Evolutionary conservation across 2,113 vertebrate species (phyloP), one percentile per base, ranked within the genome.

Genomic region (Kryptolebias marmoratus): DNA sequence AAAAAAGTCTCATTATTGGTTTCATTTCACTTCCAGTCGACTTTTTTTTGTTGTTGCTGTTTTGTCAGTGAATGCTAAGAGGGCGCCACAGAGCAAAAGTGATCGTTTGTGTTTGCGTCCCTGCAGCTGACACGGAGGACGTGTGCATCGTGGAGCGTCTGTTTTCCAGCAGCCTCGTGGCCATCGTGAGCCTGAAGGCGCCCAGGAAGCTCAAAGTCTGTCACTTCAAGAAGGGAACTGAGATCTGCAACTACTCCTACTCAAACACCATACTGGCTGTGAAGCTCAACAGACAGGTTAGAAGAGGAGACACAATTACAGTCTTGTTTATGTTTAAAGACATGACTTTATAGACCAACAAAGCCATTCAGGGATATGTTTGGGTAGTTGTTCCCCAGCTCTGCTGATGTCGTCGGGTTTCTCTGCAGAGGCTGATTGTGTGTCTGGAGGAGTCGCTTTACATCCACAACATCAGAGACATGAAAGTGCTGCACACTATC

Each of bases 401-500:
- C 2, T 27, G 44, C 30, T 64, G 27, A 60, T 74, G 53, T 58
- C 75, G 18, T 50, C 10, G n/a, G 48, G 3, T 73, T 59, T 52
- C 64, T 64, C 54, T 49, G 48, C 85, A 99, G 98, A 95, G 98
- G 88, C 94, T 99, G 87, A 98, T 99, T 32, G 98, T 99, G 63
- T 99, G 98, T 90, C 93, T 99, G 92, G 97, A 99, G 77, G 98
- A 99, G 88, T 98, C 97, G 4, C 96, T 99, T 7, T 99, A 99
- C 68, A 98, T 99, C 77, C 98, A 99, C 93, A 99, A 99, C 88
- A 99, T 99, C 88, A 92, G 97, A 90, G 97, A 99, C 92, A 99
- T 99, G 98, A 99, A 99, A 93, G 98, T 99, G 39, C 93, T 99
- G 85, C 98, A 99, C 83, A 99, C 97, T n/a, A 99, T 99, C 92